These are phyloP conservation scores for Spilosoma lubricipeda DNA, from an alignment of 2,888 invertebrate genomes.

Conservation along the genomic window DNA sequence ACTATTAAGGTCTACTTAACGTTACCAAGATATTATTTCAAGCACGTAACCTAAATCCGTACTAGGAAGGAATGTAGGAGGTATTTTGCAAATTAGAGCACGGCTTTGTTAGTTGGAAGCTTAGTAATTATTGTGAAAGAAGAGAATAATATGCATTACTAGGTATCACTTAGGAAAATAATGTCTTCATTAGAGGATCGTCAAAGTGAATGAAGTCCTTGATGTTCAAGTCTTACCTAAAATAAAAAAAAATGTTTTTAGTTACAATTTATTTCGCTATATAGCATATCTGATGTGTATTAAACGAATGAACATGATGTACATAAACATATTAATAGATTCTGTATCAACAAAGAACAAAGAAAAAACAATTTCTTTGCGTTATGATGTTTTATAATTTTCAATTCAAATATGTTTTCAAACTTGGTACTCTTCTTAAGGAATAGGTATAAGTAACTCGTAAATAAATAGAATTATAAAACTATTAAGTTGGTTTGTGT, in stretches of 20 bases:
- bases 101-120: conserved; percentile 11
- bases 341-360: too few species aligned
- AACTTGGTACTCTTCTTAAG: too few species aligned
- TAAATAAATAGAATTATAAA: too few species aligned
- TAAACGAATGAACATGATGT: too few species aligned
- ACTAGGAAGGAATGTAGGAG: conserved; percentile 3
- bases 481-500: too few species aligned
- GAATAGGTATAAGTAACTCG: too few species aligned
- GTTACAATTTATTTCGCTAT: background rate
- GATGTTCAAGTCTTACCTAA: background rate
- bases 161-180: background rate
- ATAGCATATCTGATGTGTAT: background rate
- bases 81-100: conserved; percentile 7
- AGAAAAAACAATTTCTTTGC: background rate
- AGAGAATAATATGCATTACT: conserved; percentile 6
- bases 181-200: background rate
- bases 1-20: background rate
- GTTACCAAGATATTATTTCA: conserved; percentile 10
- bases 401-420: background rate
- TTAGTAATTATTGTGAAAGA: conserved; percentile 19
- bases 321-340: too few species aligned
- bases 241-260: background rate
- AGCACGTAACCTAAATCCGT: conserved; percentile 11
- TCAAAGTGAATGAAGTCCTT: conserved; percentile 1
- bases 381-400: background rate